These are phyloP conservation scores for Cottus gobio DNA, from an alignment of 2,113 vertebrate genomes.

Conservation along the genomic window DNA sequence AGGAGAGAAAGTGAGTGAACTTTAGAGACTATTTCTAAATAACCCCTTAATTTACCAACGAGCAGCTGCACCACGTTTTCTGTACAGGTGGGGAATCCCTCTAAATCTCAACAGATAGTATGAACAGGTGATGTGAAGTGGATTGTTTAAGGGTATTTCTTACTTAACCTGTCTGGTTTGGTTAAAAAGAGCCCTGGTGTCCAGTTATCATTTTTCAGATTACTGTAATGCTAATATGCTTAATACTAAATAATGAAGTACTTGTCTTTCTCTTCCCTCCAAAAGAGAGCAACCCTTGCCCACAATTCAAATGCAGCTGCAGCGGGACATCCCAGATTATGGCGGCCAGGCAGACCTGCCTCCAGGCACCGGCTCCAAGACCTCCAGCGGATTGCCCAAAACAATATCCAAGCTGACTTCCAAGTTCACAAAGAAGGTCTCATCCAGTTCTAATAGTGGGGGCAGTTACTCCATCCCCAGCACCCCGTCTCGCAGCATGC, in stretches of 20 bases:
- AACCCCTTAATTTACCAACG: neutral
- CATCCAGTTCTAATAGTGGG: conserved; percentile 85
- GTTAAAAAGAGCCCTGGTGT: neutral
- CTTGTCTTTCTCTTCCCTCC: neutral
- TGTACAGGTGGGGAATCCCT: neutral
- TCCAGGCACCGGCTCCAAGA: conserved; percentile 89
- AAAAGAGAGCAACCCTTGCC: conserved; percentile 94
- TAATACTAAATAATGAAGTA: neutral
- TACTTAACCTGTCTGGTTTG: neutral
- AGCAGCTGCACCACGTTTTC: neutral
- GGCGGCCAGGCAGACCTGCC: conserved; percentile 88
- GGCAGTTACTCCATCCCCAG: conserved; percentile 93
- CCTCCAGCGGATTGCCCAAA: conserved; percentile 93
- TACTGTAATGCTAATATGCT: neutral
- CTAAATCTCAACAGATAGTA: neutral
- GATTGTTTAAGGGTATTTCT: neutral
- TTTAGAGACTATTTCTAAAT: neutral
- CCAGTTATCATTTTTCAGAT: neutral
- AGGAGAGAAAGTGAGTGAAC: conserved; percentile 89
- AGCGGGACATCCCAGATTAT: conserved; percentile 91
- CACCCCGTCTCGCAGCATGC: conserved; percentile 91
- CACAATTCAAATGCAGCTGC: conserved; percentile 97
- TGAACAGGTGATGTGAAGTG: neutral
- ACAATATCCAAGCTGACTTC: conserved; percentile 98
- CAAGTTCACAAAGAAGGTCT: conserved; percentile 95